phyloP scores from a whole-genome alignment of 2,888 invertebrate species.

The Amphipyra tragopoginis region DNA sequence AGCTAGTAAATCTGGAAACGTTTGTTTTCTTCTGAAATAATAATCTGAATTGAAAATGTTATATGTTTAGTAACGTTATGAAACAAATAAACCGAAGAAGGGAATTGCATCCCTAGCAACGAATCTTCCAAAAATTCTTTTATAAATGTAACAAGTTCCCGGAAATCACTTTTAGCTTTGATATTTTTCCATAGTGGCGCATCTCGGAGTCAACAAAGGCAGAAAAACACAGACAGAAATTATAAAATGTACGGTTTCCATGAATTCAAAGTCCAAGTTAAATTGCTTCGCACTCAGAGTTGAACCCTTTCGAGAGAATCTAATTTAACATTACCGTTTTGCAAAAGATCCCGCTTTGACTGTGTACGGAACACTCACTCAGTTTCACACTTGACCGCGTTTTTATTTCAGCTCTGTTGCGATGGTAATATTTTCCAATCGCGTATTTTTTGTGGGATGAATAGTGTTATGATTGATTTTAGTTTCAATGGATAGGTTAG shows the following conservation, averaged over 20 bases:
- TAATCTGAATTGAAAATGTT: too few relatives aligned
- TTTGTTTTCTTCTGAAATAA: too few relatives aligned
- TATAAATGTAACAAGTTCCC: too few relatives aligned
- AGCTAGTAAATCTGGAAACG: too few relatives aligned
- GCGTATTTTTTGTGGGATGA: constrained; percentile 9
- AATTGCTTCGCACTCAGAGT: constrained; percentile 21
- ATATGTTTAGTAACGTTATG: too few relatives aligned
- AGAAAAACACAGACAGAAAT: not conserved
- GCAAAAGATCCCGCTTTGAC: constrained; percentile 6
- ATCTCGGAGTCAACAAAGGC: too few relatives aligned
- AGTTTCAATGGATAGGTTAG: constrained; percentile 3
- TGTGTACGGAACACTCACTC: constrained; percentile 12
- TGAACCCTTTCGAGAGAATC: constrained; percentile 13
- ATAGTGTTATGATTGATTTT: constrained; percentile 16
- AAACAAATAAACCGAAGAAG: too few relatives aligned
- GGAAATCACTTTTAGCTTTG: too few relatives aligned
- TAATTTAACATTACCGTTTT: constrained; percentile 14
- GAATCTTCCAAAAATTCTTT: too few relatives aligned
- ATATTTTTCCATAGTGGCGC: too few relatives aligned
- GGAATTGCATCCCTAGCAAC: too few relatives aligned
- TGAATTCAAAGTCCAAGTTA: constrained; percentile 13
- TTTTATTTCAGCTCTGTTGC: constrained; percentile 2
- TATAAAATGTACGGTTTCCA: constrained; percentile 1
- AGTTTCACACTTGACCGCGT: not conserved
- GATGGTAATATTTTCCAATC: constrained; percentile 10